Evolutionary conservation across 92 coral and sea anemone genomes (phyloP).

Genomic region (Phenganax marumi): DNA sequence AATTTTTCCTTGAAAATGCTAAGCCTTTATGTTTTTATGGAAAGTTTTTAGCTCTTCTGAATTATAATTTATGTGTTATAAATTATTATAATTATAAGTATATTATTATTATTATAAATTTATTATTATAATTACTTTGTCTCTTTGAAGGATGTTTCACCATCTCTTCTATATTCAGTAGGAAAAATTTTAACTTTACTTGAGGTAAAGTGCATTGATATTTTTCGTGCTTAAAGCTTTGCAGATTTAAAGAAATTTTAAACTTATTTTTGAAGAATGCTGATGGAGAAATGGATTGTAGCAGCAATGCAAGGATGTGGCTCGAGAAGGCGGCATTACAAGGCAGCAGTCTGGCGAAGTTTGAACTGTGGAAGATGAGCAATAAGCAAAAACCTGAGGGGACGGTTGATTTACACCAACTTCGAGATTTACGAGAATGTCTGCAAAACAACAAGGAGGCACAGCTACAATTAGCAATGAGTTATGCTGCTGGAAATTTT

Average conservation of each 20-base stretch:
- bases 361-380: conserved; percentile 85
- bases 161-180: conserved; percentile 28
- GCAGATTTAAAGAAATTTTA: not conserved
- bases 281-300: conserved; percentile 56
- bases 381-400: conserved; percentile 65
- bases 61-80: not conserved
- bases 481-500: conserved; percentile 78
- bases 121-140: not conserved
- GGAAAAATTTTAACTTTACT: conserved; percentile 90
- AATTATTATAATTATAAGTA: not conserved
- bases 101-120: not conserved
- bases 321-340: conserved; percentile 70
- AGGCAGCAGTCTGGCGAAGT: conserved; percentile 83
- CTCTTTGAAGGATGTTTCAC: not conserved
- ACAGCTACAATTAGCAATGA: conserved; percentile 78
- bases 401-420: conserved; percentile 67
- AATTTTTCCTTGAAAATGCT: not conserved
- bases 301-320: conserved; percentile 74
- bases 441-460: conserved; percentile 77
- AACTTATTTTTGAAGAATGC: not conserved
- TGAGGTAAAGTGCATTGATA: conserved; percentile 56
- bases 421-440: conserved; percentile 85
- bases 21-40: not conserved
- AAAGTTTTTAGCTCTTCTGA: not conserved
- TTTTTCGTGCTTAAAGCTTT: not conserved